These are phyloP conservation scores for Exocentrus adspersus DNA, from an alignment of 2,888 invertebrate species.

Conservation along the genomic window DNA sequence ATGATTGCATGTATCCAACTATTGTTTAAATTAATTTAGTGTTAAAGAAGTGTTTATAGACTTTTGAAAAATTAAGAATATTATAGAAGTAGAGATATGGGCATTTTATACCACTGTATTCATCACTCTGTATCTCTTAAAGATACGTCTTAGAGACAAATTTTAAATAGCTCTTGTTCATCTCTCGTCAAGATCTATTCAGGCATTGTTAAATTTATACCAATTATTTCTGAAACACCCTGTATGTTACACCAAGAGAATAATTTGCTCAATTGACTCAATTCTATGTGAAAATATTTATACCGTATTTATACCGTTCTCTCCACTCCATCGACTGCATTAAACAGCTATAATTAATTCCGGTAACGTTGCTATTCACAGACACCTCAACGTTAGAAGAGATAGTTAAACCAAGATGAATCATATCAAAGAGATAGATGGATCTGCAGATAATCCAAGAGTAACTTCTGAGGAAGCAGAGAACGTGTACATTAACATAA, in stretches of 20 bases:
- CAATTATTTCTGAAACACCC: too few species aligned
- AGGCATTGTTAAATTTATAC: too few species aligned
- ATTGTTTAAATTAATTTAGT: too few species aligned
- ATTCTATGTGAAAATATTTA: neutral
- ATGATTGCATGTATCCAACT: too few species aligned
- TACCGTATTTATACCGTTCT: neutral
- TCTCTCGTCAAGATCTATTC: too few species aligned
- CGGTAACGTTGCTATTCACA: neutral
- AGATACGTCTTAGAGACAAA: too few species aligned
- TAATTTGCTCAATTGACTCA: neutral
- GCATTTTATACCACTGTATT: too few species aligned
- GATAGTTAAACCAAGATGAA: constrained; percentile 6
- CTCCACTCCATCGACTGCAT: neutral
- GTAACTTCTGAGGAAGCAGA: constrained; percentile 43
- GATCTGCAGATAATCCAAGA: constrained; percentile 2
- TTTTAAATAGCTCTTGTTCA: too few species aligned
- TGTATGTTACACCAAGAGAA: neutral
- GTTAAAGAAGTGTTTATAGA: too few species aligned
- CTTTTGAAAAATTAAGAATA: too few species aligned
- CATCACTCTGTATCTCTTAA: too few species aligned
- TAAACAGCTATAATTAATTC: constrained; percentile 1
- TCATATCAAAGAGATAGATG: constrained; percentile 6
- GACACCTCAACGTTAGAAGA: neutral
- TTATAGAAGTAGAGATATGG: too few species aligned
- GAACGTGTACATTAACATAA: constrained; percentile 49